Base-by-base conservation (phyloP, 2,113 vertebrate genomes). In the Girardinichthys multiradiatus region DNA sequence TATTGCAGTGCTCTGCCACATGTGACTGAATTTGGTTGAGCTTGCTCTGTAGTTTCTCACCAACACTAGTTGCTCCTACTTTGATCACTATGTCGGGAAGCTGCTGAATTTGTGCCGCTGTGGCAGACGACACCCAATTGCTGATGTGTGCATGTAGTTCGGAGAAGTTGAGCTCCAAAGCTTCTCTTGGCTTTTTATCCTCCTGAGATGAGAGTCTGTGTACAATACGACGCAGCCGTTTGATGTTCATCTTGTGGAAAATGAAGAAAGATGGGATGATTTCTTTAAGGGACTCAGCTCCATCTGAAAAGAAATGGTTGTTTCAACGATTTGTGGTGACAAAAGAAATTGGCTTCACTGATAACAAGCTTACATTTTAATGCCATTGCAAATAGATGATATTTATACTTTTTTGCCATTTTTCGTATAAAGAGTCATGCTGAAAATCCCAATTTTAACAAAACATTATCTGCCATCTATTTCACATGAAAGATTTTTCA, bases 191-290 rank as follows among this genome's bases (percentile, higher is more conserved):
- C 4, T 0, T 74, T 2, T 0, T 62, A 3, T 26, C 4, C 0
- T 28, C 7, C 8, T 27, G 8, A 2, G 57, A 9, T 0, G 64
- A 68, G 4, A 91, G 80, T 27, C 10, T 66, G 31, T 31, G 24
- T 9, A 82, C 19, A 0, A 89, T 2, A 0, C 30, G 80, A 4
- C 82, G 84, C 35, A 88, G 68, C 0, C 69, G 78, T 10, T 1
- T 79, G 3, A 27, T 0, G 3, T 9, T 0, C 7, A 84, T 33
- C 6, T n/a, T 65, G 0, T 84, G 79, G 72, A 84, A 83, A 1
- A 31, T 0, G 17, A 91, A 86, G 65, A 90, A 86, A 5, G 62
- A 13, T 0, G 82, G 81, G 10, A 91, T 15, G 65, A 90, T 81
- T 64, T 82, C 64, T 77, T 8, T 80, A 39, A 88, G 70, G 75